Evolutionary conservation across 53 echinoderm and acorn worm genomes (phyloP).

Genomic region (Luidia sarsii): DNA sequence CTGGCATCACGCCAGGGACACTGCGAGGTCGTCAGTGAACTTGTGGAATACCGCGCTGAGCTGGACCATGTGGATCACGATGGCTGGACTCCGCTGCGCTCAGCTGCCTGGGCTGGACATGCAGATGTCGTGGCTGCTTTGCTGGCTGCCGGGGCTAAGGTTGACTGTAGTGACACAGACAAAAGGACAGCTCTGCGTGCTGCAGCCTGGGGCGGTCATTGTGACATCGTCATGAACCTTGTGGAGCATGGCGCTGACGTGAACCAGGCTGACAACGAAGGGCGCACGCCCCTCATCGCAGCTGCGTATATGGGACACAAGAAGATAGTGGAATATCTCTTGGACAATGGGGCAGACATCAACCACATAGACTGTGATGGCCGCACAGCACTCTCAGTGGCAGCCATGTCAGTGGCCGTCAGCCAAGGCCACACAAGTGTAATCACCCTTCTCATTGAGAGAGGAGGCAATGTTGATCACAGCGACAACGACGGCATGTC

Average conservation of each 20-base stretch:
- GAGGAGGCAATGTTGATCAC: constrained; percentile 88
- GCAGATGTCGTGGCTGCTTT: constrained; percentile 92
- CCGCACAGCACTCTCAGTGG: constrained; percentile 93
- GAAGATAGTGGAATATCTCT: constrained; percentile 81
- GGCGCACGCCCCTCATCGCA: constrained; percentile 97
- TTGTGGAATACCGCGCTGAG: constrained; percentile 76
- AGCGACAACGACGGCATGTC: constrained; percentile 98
- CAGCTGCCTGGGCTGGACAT: constrained; percentile 99
- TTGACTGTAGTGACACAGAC: constrained; percentile 94
- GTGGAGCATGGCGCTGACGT: constrained; percentile 93
- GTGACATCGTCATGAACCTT: constrained; percentile 93
- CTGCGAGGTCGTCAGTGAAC: constrained; percentile 75
- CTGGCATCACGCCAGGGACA: constrained; percentile 92
- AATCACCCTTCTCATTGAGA: constrained; percentile 79
- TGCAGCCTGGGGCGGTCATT: constrained; percentile 99
- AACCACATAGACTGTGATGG: constrained; percentile 95
- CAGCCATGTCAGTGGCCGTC: constrained; percentile 95
- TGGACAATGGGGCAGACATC: constrained; percentile 91
- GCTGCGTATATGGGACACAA: constrained; percentile 99
- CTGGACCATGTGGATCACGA: constrained; percentile 97
- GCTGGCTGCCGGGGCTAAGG: constrained; percentile 90
- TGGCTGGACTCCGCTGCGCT: constrained; percentile 97
- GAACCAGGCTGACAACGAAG: constrained; percentile 95
- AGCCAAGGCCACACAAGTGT: constrained; percentile 96
- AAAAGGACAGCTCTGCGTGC: constrained; percentile 95